Evolutionary conservation across 2,113 vertebrate genomes (phyloP), one percentile per base, ranked within the genome.

Genomic region (Burhinus oedicnemus): DNA sequence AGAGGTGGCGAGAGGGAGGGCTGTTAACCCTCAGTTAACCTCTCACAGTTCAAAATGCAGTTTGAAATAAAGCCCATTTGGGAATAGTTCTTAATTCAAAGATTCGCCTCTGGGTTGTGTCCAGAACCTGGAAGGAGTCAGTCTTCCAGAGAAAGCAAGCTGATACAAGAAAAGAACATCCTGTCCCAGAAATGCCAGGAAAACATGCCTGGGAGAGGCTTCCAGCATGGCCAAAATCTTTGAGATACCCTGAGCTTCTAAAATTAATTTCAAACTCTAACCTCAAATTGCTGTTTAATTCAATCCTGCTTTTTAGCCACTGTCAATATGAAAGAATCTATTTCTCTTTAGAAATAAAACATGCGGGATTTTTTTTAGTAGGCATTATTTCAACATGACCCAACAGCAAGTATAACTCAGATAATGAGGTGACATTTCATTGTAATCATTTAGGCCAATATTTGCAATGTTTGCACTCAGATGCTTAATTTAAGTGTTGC

Each of bases 391-490:
- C 70, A 97, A 72, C 29, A 77, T 4, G 38, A 78, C 38, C 66
- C 80, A 91, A 85, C 27, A 86, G 47, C 29, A 88, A 87, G 65
- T 55, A 36, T 88, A 88, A 91, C 70, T 84, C 64, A 93, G 77
- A 83, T 77, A 95, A 87, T 64, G 91, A 94, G 25, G 45, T 95
- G 61, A 76, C 57, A 84, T 87, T 92, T 94, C 60, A 82, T 30
- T 38, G 49, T 83, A 96, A 93, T 83, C 13, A 83, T 79, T 95
- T 91, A 91, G 84, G 82, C 87, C 94, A 95, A 83, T 83, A 89
- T 95, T 96, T 97, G 80, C 88, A 94, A 92, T 93, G 87, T 94
- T 94, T 86, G 83, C 64, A 89, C 55, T 95, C 78, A 62, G 81
- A 91, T 91, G 75, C 26, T 71, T 88, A 91, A 89, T 91, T 93